Evolutionary conservation across 2,888 invertebrate species (phyloP), one percentile per base, ranked within the genome.

Genomic region (Phortica magna): DNA sequence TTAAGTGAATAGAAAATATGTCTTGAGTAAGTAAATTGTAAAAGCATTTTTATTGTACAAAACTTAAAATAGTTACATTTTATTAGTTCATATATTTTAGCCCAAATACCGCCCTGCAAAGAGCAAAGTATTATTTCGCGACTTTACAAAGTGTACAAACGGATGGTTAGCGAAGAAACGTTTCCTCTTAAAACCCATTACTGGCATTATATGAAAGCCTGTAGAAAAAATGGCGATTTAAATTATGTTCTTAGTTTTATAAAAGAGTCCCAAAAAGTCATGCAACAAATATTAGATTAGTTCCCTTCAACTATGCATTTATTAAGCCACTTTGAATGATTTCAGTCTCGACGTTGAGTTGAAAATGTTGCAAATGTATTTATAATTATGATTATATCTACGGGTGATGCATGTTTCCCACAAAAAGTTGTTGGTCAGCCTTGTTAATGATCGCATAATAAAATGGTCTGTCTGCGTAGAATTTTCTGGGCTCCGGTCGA

Each of bases 151-250:
- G 71, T 79, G 89, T 19, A 81, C 53, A 75, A 88, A 88, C 5
- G 84, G 83, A 76, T 81, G 88, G 48, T 73, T 83, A 10, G 82
- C 88, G 74, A 73, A 67, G 73, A 88, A 88, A 12, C 61, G 76
- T 59, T 75, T 78, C 7, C 83, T 81, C 7, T 77, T 77, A 7
- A 80, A 42, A 1, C 53, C 79, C 76, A 77, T 75, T 4, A 88
- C 74, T n/a, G 82, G 77, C 82, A 88, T 87, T 19, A 87, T 77
- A 55, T 84, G 83, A 22, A 87, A 75, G 65, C 74, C 86, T 87
- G 81, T 42, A 77, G 67, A 43, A 76, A 61, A 61, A 61, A 14
- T 48, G 48, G 31, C 1, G 31, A 2, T 31, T 31, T 31, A 6
- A 48, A 48, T 48, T 5, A 14, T 48, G 9, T 48, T 48, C 9